Conservation (phyloP, 2,113 vertebrate genomes). For the Hiodon alosoides region DNA sequence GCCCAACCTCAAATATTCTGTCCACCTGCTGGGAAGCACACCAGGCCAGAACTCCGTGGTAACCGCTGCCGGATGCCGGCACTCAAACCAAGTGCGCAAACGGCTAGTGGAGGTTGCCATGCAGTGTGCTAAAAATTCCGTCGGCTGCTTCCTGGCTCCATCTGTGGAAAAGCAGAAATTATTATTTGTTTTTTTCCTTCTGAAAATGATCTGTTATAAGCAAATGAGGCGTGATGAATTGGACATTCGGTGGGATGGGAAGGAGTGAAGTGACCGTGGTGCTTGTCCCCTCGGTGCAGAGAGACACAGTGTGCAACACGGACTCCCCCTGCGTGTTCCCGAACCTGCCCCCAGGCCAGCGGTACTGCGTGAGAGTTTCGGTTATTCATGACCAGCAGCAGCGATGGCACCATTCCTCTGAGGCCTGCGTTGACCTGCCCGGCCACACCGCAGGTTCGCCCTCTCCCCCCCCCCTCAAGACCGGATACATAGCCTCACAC, state of each 20-base stretch:
- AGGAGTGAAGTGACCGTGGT: not conserved
- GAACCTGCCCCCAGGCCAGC: slow-evolving; percentile 15
- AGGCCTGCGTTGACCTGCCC: slow-evolving; percentile 23
- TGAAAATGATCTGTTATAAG: not conserved
- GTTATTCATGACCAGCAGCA: slow-evolving; percentile 15
- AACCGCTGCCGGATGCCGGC: not conserved
- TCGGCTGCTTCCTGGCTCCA: no score
- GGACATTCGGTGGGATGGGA: not conserved
- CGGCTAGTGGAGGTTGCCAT: no score
- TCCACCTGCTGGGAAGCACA: slow-evolving; percentile 3
- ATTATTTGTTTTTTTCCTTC: no score
- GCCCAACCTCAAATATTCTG: not conserved
- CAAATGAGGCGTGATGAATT: not conserved
- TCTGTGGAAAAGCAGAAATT: no score
- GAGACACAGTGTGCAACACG: not conserved
- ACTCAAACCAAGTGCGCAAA: no score
- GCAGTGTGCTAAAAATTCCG: no score
- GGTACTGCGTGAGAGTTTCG: slow-evolving; percentile 34
- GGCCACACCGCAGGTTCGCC: not conserved
- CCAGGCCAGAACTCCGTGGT: not conserved
- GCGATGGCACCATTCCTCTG: not conserved
- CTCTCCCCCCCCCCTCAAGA: not conserved
- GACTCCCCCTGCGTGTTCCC: not conserved
- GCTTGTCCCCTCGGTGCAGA: not conserved
- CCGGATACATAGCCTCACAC: no score